These are phyloP conservation scores for Hoplias malabaricus DNA, from an alignment of 2,113 vertebrate genomes.

Conservation along the genomic window DNA sequence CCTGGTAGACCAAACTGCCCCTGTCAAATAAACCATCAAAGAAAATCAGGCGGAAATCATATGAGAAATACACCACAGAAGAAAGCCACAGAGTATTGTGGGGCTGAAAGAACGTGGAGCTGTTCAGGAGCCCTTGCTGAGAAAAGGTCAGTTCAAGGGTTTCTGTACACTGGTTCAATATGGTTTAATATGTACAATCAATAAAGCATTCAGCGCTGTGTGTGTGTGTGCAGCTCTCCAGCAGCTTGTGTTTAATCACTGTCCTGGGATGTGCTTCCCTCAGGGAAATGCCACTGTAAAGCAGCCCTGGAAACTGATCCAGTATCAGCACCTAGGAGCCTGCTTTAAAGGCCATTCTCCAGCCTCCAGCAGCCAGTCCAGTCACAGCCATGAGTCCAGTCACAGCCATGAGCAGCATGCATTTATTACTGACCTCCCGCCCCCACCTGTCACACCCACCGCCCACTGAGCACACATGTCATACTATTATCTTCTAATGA, in stretches of 20 bases:
- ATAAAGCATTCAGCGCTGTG: not conserved
- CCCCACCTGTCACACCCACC: constrained; percentile 4
- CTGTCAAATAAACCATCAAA: no score
- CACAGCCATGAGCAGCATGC: not conserved
- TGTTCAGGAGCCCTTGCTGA: no score
- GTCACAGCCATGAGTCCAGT: not conserved
- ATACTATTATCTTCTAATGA: constrained; percentile 50
- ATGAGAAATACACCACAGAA: no score
- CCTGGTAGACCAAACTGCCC: no score
- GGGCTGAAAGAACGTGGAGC: no score
- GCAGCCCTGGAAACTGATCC: not conserved
- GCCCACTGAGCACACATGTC: constrained; percentile 20
- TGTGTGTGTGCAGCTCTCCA: not conserved
- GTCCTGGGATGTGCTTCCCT: not conserved
- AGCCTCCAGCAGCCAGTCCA: not conserved
- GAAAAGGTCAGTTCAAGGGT: no score
- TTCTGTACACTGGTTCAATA: no score
- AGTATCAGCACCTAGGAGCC: not conserved
- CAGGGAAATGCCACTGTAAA: not conserved
- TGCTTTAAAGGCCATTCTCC: not conserved
- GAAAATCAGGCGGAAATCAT: no score
- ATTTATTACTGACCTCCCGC: constrained; percentile 4
- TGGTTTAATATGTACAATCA: not conserved
- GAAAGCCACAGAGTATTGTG: no score
- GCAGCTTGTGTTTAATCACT: not conserved